phyloP scores from a whole-genome alignment of 2,113 vertebrate genomes.

The Bubo bubo region DNA sequence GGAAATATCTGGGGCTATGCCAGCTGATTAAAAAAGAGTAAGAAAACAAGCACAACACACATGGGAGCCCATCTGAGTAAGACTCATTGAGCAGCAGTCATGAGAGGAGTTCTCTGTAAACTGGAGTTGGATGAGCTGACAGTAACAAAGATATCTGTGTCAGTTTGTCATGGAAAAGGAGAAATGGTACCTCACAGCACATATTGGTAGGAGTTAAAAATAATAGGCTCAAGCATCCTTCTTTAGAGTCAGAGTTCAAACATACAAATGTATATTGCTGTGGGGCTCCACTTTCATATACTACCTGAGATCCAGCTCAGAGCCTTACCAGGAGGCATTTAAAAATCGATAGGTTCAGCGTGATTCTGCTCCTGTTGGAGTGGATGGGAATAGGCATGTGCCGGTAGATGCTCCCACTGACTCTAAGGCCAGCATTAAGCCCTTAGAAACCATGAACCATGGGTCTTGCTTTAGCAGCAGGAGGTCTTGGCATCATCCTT shows the following conservation, averaged over 20 bases:
- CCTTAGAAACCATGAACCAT: background rate
- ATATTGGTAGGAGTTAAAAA: background rate
- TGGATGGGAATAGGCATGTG: background rate
- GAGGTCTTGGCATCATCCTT: background rate
- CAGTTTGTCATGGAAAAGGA: background rate
- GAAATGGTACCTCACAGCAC: background rate
- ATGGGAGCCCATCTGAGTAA: background rate
- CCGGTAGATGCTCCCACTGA: background rate
- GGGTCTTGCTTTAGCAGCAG: background rate
- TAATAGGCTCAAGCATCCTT: background rate
- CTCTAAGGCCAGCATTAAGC: background rate
- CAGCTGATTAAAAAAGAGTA: constrained; percentile 47
- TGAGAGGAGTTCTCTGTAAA: constrained; percentile 1
- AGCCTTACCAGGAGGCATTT: background rate
- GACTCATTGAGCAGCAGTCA: background rate
- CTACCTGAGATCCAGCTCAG: background rate
- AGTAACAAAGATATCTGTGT: background rate
- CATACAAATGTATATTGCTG: background rate
- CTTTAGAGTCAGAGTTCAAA: background rate
- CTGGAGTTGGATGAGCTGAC: background rate
- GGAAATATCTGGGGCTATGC: constrained; percentile 13
- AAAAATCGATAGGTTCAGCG: background rate
- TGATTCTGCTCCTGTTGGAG: background rate
- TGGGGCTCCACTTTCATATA: background rate
- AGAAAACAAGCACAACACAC: background rate